Conservation (phyloP, 2,113 vertebrate species). For the Nothocercus nigrocapillus region DNA sequence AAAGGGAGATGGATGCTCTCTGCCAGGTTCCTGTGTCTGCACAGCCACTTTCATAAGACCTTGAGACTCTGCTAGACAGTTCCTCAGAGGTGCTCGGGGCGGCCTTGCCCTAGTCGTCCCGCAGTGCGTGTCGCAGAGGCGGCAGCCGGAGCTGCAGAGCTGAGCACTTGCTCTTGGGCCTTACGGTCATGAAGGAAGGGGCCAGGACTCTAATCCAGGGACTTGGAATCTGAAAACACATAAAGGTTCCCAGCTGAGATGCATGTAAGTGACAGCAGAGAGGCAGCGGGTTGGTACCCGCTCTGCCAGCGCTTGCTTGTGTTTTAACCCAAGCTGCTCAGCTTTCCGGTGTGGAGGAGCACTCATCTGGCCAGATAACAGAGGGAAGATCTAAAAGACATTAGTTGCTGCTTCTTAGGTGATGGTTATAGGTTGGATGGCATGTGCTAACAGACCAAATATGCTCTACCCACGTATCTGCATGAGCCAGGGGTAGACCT, state of each 20-base stretch:
- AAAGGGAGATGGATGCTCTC: background rate
- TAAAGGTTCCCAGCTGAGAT: background rate
- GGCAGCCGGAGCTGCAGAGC: accelerated
- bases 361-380: background rate
- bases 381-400: background rate
- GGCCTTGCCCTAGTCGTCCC: background rate
- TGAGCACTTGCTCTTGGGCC: accelerated
- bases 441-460: background rate
- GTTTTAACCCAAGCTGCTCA: background rate
- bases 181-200: background rate
- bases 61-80: background rate
- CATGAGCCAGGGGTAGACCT: background rate
- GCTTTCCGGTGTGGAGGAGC: background rate
- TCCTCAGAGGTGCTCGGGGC: accelerated
- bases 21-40: slow-evolving; percentile 4
- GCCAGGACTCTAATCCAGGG: background rate
- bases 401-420: background rate
- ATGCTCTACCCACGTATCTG: background rate
- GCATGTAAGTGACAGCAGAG: background rate
- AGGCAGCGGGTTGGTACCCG: background rate
- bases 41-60: slow-evolving; percentile 43
- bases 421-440: background rate
- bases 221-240: background rate
- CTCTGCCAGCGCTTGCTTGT: background rate
- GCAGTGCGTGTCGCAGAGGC: too few relatives aligned